Evolutionary conservation across 2,797 vertebrate genomes (phyloP).

Genomic region (Euphonia xanthogaster): DNA sequence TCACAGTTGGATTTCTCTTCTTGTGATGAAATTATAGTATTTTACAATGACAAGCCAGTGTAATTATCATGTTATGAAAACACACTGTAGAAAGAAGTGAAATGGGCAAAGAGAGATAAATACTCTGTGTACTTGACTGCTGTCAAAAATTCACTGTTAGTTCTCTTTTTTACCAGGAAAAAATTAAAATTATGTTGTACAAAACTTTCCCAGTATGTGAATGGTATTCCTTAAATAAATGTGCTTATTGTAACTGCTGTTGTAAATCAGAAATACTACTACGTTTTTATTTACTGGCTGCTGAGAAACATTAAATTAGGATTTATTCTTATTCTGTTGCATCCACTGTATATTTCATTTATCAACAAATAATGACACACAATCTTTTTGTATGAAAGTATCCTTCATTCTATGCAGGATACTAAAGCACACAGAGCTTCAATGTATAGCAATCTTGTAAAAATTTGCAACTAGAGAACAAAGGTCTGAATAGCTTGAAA

Average conservation of each 20-base stretch:
- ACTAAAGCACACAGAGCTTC: background rate
- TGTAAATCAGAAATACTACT: background rate
- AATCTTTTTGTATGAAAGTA: background rate
- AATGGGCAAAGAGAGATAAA: slow-evolving; percentile 2
- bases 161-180: background rate
- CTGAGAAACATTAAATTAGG: background rate
- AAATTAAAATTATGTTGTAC: background rate
- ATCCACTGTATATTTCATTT: background rate
- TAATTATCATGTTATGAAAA: slow-evolving; percentile 44
- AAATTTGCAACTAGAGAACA: background rate
- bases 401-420: background rate
- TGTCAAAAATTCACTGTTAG: background rate
- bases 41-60: background rate
- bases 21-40: background rate
- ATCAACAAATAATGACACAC: background rate
- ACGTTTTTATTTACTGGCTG: slow-evolving; percentile 26
- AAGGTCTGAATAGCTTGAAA: background rate
- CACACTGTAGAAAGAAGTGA: background rate
- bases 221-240: slow-evolving; percentile 14
- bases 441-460: background rate
- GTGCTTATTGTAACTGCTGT: background rate
- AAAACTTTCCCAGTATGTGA: background rate
- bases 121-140: background rate
- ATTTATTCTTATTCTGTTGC: background rate
- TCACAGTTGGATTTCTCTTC: slow-evolving; percentile 2